Conservation (phyloP, 2,797 vertebrate species). For the Gymnodraco acuticeps region DNA sequence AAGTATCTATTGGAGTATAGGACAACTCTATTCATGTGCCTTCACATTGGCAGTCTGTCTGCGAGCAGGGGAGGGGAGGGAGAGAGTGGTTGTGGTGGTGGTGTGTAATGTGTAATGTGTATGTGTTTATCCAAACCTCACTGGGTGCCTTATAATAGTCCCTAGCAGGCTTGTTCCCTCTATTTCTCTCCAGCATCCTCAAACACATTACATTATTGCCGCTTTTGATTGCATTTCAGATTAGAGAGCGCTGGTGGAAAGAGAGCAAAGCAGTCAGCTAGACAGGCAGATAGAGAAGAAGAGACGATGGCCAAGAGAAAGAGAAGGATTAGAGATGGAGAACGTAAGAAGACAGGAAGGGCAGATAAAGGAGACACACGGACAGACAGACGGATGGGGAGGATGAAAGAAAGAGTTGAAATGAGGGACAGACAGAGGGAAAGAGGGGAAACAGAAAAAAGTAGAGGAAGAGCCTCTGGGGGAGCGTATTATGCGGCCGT, state of each 20-base stretch:
- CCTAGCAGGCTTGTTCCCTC: constrained; percentile 43
- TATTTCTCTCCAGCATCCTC: constrained; percentile 53
- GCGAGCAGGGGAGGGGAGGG: constrained; percentile 32
- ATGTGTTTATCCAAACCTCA: constrained; percentile 63
- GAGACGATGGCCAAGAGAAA: constrained; percentile 36
- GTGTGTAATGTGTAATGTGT: constrained; percentile 39
- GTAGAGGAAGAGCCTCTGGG: constrained; percentile 64
- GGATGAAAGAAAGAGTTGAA: constrained; percentile 40
- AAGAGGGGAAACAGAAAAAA: constrained; percentile 39
- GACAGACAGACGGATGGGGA: constrained; percentile 35
- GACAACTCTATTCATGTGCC: constrained; percentile 68
- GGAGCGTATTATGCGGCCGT: constrained; percentile 74
- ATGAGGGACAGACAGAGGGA: constrained; percentile 45
- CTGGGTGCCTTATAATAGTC: constrained; percentile 61
- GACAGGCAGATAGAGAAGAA: constrained; percentile 28
- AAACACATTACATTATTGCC: constrained; percentile 71
- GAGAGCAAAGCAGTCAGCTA: constrained; percentile 51
- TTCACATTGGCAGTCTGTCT: constrained; percentile 68
- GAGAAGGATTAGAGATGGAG: constrained; percentile 51
- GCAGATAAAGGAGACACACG: constrained; percentile 62
- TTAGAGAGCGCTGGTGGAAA: constrained; percentile 61
- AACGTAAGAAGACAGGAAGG: constrained; percentile 50
- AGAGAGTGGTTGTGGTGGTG: constrained; percentile 13
- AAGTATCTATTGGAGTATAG: constrained; percentile 62
- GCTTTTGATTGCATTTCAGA: constrained; percentile 83